phyloP scores from a whole-genome alignment of 2,113 vertebrate genomes.

The Cyprinus carpio region DNA sequence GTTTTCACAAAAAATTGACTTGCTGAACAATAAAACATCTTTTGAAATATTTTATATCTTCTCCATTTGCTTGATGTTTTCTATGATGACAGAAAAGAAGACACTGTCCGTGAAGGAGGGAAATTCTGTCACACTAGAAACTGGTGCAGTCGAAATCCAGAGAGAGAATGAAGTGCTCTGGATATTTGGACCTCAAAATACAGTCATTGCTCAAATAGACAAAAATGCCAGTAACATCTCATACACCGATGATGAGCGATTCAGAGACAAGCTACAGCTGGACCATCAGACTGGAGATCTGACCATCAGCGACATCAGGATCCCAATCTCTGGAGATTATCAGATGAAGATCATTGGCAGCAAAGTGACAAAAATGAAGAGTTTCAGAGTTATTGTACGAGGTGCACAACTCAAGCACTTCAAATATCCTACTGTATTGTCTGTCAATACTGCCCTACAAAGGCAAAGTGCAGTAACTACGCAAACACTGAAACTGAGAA shows the following conservation, averaged over 20 bases:
- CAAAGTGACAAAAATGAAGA: neutral
- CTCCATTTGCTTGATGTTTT: neutral
- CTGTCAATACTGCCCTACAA: too few relatives aligned
- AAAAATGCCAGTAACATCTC: neutral
- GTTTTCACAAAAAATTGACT: too few relatives aligned
- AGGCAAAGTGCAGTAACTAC: too few relatives aligned
- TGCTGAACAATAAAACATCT: too few relatives aligned
- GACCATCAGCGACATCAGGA: constrained; percentile 1
- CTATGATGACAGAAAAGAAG: neutral
- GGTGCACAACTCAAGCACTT: too few relatives aligned
- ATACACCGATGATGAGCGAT: neutral
- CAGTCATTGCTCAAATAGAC: neutral
- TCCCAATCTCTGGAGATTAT: constrained; percentile 17
- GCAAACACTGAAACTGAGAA: too few relatives aligned
- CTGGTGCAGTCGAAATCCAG: neutral
- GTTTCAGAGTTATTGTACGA: neutral
- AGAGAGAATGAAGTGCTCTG: neutral
- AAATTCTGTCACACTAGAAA: neutral
- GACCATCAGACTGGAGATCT: neutral
- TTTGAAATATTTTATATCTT: neutral
- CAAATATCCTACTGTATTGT: too few relatives aligned
- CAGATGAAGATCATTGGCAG: neutral
- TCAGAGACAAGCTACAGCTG: neutral
- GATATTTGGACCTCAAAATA: neutral
- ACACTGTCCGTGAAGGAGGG: neutral